A percentile compares a stretch with the other conserved stretches of the same genome.
These are phyloP conservation scores for Drosophila cracens DNA, from an alignment of 2,888 invertebrate genomes.

Conservation along the genomic window DNA sequence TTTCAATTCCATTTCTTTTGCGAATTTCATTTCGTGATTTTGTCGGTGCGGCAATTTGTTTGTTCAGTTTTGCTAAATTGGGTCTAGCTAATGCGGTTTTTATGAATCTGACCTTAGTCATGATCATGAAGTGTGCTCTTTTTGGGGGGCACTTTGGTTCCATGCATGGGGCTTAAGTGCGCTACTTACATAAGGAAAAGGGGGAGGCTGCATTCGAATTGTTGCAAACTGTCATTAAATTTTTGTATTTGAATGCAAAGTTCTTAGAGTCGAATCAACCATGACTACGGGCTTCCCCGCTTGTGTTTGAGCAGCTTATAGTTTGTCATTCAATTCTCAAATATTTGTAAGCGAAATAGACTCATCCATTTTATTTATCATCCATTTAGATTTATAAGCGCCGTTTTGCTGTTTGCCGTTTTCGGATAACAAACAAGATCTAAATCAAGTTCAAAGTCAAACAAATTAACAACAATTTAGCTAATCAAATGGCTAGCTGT, in stretches of 20 bases:
- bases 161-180: slow-evolving; percentile 49
- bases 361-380: too few species aligned
- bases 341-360: slow-evolving; percentile 6
- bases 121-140: slow-evolving; percentile 71
- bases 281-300: slow-evolving; percentile 8
- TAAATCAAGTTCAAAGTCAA: slow-evolving; percentile 80
- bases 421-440: slow-evolving; percentile 62
- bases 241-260: neutral
- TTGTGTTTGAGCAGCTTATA: neutral
- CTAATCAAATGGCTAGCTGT: slow-evolving; percentile 62
- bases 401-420: slow-evolving; percentile 31
- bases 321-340: neutral
- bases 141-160: slow-evolving; percentile 51
- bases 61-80: slow-evolving; percentile 62
- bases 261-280: neutral
- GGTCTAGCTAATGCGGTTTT: slow-evolving; percentile 75
- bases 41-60: slow-evolving; percentile 34
- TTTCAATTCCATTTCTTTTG: slow-evolving; percentile 65
- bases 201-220: neutral
- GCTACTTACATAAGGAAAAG: slow-evolving; percentile 23
- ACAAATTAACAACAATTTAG: slow-evolving; percentile 74
- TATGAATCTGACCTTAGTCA: slow-evolving; percentile 79
- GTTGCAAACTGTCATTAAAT: neutral
- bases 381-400: slow-evolving; percentile 34
- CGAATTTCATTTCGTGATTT: slow-evolving; percentile 42